Evolutionary conservation across 2,797 vertebrate genomes (phyloP), one percentile per base, ranked within the genome.

Genomic region (Galago senegalensis): DNA sequence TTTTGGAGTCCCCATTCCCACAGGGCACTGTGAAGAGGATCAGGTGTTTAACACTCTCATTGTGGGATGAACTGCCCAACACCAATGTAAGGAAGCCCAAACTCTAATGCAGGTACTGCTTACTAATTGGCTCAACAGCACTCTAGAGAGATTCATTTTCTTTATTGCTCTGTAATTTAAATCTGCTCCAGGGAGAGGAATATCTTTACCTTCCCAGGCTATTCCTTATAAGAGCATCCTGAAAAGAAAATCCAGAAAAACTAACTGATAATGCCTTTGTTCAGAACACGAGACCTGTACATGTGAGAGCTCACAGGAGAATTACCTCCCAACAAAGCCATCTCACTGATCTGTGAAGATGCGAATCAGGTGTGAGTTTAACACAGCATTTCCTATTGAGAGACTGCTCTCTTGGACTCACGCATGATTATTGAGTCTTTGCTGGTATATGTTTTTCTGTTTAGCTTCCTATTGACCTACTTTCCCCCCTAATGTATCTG

Each of bases 151-250:
- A 73, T 34, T 13, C 11, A n/a, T 43, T 61, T 13, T 17, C 12
- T 86, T 85, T 7, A 75, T 76, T 37, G 34, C 9, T 61, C 72
- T 80, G 43, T 29, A 82, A 96, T 79, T 87, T 61, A 85, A 80
- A 58, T 79, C 29, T 49, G 43, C n/a, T 80, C 10, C 29, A 37
- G 5, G 3, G 43, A 89, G 8, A 7, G 12, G 18, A 89, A 23
- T 16, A 46, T 65, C 37, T 84, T 21, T 23, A 5, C 16, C 18
- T 75, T 91, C 67, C 9, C 43, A 23, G 2, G 8, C 5, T 79
- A 31, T 61, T 72, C 6, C 40, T 86, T 90, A 73, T 1, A 75
- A 14, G 86, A 93, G 20, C 18, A 60, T 77, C 73, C 25, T 53
- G 0, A 23, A 87, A 75, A 72, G n/a, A 86, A 37, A 77, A 86